Conservation (phyloP, 2,797 vertebrate species). For the Cyclopterus lumpus region DNA sequence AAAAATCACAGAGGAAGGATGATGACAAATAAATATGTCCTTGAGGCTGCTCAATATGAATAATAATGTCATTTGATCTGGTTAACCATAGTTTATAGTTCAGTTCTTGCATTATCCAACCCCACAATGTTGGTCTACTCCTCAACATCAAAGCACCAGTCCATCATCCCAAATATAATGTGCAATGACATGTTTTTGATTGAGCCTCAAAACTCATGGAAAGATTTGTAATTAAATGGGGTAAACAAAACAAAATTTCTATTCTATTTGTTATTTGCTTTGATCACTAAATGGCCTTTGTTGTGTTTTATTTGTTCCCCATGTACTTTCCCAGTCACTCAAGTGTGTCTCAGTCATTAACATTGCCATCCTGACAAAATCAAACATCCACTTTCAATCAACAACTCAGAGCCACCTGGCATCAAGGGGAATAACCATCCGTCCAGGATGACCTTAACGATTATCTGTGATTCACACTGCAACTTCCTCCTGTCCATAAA, state of each 20-base stretch:
- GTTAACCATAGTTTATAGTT: conserved; percentile 9
- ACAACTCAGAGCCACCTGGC: neutral
- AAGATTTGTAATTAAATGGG: neutral
- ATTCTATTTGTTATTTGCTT: neutral
- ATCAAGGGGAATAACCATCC: neutral
- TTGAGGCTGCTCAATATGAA: conserved; percentile 28
- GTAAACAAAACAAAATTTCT: too few species aligned
- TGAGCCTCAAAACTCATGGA: neutral
- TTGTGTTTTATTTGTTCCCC: neutral
- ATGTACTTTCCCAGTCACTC: neutral
- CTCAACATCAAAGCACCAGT: conserved; percentile 8
- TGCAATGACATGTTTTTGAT: neutral
- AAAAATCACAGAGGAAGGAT: neutral
- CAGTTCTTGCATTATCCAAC: conserved; percentile 3
- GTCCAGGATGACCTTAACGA: neutral
- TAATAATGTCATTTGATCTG: conserved; percentile 20
- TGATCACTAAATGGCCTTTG: neutral
- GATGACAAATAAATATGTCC: conserved; percentile 47
- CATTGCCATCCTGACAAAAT: neutral
- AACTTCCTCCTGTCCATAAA: neutral
- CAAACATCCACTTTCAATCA: conserved; percentile 2
- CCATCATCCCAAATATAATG: neutral
- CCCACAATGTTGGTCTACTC: neutral
- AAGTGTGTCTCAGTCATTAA: neutral
- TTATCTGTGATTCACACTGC: neutral